Evolutionary conservation across 2,113 vertebrate species (phyloP).

Genomic region (Forbesichthys papilliferus): DNA sequence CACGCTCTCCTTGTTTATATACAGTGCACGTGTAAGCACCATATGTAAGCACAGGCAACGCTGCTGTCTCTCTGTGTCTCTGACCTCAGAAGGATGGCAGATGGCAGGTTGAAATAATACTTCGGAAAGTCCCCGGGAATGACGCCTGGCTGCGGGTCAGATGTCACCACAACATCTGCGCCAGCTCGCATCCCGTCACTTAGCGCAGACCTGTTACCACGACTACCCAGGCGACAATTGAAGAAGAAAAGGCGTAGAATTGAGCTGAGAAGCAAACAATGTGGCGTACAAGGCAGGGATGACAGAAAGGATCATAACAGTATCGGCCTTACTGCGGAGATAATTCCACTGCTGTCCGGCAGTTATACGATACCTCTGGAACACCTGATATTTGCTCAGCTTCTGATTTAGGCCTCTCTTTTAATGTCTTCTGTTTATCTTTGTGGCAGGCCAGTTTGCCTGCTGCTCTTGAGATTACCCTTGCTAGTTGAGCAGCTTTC

Average conservation of each 20-base stretch:
- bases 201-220: conserved; percentile 76
- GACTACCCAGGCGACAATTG: conserved; percentile 50
- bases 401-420: conserved; percentile 66
- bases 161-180: conserved; percentile 93
- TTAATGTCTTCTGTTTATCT: conserved; percentile 64
- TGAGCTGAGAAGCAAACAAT: conserved; percentile 53
- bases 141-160: conserved; percentile 85
- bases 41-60: conserved; percentile 39
- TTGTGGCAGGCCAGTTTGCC: conserved; percentile 54
- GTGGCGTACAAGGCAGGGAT: conserved; percentile 34
- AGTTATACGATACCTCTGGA: conserved; percentile 54
- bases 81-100: conserved; percentile 78
- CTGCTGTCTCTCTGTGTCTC: conserved; percentile 50
- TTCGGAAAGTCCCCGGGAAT: conserved; percentile 80
- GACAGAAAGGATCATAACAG: conserved; percentile 68
- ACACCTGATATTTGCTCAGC: conserved; percentile 72
- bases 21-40: conserved; percentile 57
- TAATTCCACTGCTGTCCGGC: conserved; percentile 57
- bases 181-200: conserved; percentile 79
- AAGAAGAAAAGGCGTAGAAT: conserved; percentile 43
- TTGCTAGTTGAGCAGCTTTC: conserved; percentile 44
- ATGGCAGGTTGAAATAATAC: conserved; percentile 83
- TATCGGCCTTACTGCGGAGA: conserved; percentile 55
- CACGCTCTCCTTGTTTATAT: conserved; percentile 46
- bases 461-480: conserved; percentile 63